These are phyloP conservation scores for Drosophila aldrichi DNA, from an alignment of 2,888 invertebrate genomes.

Conservation along the genomic window DNA sequence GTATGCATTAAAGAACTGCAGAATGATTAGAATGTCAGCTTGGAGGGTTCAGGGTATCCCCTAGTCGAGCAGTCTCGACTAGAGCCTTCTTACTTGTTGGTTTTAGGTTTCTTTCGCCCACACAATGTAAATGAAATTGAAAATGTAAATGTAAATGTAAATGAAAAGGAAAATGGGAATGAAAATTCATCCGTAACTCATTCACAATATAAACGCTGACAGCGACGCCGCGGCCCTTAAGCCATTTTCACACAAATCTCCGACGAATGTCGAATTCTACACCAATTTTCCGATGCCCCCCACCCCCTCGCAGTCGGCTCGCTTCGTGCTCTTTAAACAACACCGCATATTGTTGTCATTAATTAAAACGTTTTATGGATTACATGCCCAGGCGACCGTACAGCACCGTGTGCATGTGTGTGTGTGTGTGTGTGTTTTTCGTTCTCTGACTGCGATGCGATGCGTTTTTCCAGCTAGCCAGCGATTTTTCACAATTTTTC, in stretches of 20 bases:
- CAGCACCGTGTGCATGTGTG: conserved; percentile 16
- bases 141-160: not conserved
- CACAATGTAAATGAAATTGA: conserved; percentile 7
- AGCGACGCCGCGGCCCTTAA: conserved; percentile 42
- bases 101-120: conserved; percentile 63
- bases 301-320: conserved; percentile 4
- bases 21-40: too few relatives aligned
- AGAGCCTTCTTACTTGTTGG: too few relatives aligned
- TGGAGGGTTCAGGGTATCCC: too few relatives aligned
- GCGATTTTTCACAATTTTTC: conserved; percentile 80
- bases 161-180: not conserved
- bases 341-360: conserved; percentile 80
- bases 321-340: conserved; percentile 56
- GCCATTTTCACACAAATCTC: conserved; percentile 65
- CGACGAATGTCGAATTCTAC: conserved; percentile 57
- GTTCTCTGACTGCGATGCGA: conserved; percentile 7
- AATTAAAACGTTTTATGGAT: conserved; percentile 82
- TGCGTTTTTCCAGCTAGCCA: conserved; percentile 52
- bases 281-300: conserved; percentile 29
- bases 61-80: too few relatives aligned
- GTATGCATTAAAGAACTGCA: too few relatives aligned
- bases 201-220: conserved; percentile 58
- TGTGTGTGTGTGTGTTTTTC: conserved; percentile 1
- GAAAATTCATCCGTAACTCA: conserved; percentile 62
- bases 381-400: conserved; percentile 60